Evolutionary conservation across 2,797 vertebrate genomes (phyloP).

Genomic region (Lates japonicus): DNA sequence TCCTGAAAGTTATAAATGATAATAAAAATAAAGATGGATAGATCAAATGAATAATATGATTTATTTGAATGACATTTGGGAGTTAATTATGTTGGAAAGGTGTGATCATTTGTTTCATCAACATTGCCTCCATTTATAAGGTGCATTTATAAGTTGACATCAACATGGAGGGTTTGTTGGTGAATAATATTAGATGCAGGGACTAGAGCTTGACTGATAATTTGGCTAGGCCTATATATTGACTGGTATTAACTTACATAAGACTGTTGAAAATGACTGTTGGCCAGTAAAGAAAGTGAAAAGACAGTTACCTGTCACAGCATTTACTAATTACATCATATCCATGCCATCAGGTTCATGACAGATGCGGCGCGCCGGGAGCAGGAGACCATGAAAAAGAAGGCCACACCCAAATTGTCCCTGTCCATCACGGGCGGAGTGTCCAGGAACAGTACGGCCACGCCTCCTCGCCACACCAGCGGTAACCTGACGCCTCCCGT

Average conservation of each 20-base stretch:
- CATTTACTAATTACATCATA: too few species aligned
- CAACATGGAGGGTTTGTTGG: not conserved
- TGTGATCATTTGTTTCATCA: not conserved
- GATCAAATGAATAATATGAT: not conserved
- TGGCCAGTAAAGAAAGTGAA: not conserved
- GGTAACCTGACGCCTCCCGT: slow-evolving; percentile 99
- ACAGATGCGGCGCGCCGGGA: slow-evolving; percentile 97
- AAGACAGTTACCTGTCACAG: not conserved
- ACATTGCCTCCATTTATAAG: not conserved
- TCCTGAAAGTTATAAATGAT: not conserved
- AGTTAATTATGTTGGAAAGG: not conserved
- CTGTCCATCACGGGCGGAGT: slow-evolving; percentile 94
- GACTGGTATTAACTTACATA: not conserved
- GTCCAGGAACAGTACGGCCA: slow-evolving; percentile 96
- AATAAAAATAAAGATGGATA: not conserved
- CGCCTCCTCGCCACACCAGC: slow-evolving; percentile 97
- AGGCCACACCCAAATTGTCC: slow-evolving; percentile 96
- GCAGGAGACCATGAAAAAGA: slow-evolving; percentile 97
- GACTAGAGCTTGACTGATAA: not conserved
- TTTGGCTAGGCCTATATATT: not conserved
- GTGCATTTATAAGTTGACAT: not conserved
- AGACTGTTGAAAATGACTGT: not conserved
- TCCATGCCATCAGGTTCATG: slow-evolving; percentile 90
- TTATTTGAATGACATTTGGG: not conserved
- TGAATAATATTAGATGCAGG: not conserved